phyloP scores from a whole-genome alignment of 2,797 vertebrate species.

The Mycteria americana region DNA sequence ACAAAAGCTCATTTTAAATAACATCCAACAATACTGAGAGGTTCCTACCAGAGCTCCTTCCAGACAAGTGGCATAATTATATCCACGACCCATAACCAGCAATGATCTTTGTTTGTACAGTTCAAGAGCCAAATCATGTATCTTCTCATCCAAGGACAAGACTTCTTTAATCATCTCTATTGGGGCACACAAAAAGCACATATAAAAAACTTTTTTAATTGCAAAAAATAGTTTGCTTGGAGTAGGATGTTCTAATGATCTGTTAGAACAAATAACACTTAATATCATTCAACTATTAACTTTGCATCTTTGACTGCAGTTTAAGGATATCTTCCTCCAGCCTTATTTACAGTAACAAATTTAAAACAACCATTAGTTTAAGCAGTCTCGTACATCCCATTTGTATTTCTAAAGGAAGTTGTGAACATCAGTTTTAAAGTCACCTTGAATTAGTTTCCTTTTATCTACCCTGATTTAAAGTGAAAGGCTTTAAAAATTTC shows the following conservation, averaged over 20 bases:
- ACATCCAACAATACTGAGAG: background rate
- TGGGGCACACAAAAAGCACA: background rate
- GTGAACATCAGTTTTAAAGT: background rate
- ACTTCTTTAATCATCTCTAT: constrained; percentile 91
- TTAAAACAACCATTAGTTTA: background rate
- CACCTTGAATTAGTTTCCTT: background rate
- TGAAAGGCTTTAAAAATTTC: background rate
- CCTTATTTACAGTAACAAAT: background rate
- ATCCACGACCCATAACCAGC: constrained; percentile 94
- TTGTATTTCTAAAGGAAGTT: background rate
- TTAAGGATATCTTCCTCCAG: background rate
- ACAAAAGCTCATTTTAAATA: background rate
- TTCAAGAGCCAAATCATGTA: constrained; percentile 87
- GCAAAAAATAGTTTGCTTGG: background rate
- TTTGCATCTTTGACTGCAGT: background rate
- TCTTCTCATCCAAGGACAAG: constrained; percentile 86
- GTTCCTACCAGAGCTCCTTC: constrained; percentile 93
- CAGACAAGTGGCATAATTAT: constrained; percentile 93
- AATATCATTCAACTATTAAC: background rate
- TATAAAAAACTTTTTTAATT: background rate
- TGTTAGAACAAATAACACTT: background rate
- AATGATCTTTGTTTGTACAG: constrained; percentile 89
- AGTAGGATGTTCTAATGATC: background rate
- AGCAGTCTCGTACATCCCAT: background rate
- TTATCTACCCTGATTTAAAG: background rate